phyloP scores from a whole-genome alignment of 2,113 vertebrate genomes.

The Regulus satrapa region DNA sequence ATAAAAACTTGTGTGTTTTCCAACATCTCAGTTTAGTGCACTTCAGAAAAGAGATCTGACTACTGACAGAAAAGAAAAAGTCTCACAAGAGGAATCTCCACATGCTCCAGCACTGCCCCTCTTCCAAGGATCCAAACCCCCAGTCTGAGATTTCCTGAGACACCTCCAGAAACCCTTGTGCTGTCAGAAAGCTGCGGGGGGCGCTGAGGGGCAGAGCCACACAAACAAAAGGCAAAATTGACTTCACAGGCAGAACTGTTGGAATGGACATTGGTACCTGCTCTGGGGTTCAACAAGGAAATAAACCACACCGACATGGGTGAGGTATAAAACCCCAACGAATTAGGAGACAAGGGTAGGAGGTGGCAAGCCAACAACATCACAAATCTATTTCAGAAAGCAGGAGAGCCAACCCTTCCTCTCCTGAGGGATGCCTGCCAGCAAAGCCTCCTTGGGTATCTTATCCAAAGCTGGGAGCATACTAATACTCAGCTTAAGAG shows the following conservation, averaged over 20 bases:
- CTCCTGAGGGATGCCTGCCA: not conserved
- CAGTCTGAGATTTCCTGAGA: too few relatives aligned
- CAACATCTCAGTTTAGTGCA: not conserved
- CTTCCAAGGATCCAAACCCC: not conserved
- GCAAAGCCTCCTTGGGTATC: not conserved
- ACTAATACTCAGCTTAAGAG: not conserved
- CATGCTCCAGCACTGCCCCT: too few relatives aligned
- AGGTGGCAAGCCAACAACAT: not conserved
- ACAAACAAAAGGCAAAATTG: not conserved
- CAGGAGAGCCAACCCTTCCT: not conserved
- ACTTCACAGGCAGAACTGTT: not conserved
- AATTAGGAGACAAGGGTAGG: not conserved
- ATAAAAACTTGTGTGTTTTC: not conserved
- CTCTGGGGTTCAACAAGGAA: not conserved
- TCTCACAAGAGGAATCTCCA: not conserved
- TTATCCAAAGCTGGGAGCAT: not conserved
- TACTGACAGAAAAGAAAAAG: not conserved
- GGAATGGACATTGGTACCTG: not conserved
- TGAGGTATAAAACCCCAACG: not conserved
- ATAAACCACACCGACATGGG: rapidly evolving
- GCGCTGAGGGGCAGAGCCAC: not conserved
- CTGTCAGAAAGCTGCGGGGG: not conserved
- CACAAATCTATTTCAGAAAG: not conserved
- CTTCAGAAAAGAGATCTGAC: not conserved
- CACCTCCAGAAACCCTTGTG: not conserved